These are phyloP conservation scores for Calyptommatus sinebrachiatus DNA, from an alignment of 2,113 vertebrate genomes.

Conservation along the genomic window DNA sequence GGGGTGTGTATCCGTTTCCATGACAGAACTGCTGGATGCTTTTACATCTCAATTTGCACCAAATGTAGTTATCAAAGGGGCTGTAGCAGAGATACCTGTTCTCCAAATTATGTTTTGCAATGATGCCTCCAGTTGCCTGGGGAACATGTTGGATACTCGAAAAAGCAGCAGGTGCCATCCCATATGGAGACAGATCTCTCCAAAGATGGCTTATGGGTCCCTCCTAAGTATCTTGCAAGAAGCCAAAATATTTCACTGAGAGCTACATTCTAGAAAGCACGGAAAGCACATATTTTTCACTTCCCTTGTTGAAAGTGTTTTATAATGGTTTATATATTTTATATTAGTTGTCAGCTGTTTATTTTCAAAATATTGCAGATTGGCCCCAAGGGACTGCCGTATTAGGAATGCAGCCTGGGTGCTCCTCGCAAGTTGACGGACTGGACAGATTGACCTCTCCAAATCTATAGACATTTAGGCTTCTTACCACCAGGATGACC, in stretches of 20 bases:
- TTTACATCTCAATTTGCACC: too few relatives aligned
- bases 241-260: not conserved
- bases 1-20: too few relatives aligned
- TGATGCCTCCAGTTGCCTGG: too few relatives aligned
- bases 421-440: not conserved
- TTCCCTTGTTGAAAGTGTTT: not conserved
- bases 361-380: not conserved
- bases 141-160: too few relatives aligned
- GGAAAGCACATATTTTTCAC: not conserved
- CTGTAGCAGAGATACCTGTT: too few relatives aligned
- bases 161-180: too few relatives aligned
- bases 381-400: not conserved
- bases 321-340: not conserved
- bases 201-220: too few relatives aligned
- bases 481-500: too few relatives aligned
- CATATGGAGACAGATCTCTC: too few relatives aligned
- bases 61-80: too few relatives aligned
- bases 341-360: not conserved
- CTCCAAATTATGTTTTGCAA: too few relatives aligned
- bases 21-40: too few relatives aligned
- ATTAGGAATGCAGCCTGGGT: not conserved
- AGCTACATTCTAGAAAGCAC: not conserved
- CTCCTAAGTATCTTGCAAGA: not conserved
- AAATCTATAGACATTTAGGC: not conserved
- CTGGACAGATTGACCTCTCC: not conserved